Conservation (phyloP, 2,797 vertebrate genomes). For the Eptatretus atami region DNA sequence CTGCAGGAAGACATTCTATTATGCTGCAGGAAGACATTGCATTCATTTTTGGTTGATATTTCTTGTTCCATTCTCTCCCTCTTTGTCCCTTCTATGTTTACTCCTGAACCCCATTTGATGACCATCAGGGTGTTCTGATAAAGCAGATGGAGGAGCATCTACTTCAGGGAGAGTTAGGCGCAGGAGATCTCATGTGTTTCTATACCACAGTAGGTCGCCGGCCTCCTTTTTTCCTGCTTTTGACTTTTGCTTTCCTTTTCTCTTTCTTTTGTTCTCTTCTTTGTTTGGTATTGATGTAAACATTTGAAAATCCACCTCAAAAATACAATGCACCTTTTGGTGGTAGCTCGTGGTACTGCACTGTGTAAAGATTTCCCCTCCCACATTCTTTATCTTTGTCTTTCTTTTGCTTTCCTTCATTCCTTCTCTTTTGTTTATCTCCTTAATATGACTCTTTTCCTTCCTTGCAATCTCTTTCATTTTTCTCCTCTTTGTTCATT, state of each 20-base stretch:
- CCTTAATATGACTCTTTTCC: too few relatives aligned
- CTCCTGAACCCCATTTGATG: slow-evolving; percentile 6
- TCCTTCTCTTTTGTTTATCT: neutral
- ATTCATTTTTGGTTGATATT: too few relatives aligned
- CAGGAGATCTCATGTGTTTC: slow-evolving; percentile 51
- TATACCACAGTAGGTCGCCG: slow-evolving; percentile 46
- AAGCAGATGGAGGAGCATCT: slow-evolving; percentile 77
- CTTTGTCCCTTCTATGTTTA: neutral
- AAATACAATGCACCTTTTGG: neutral
- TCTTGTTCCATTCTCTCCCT: neutral
- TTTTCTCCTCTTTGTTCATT: too few relatives aligned
- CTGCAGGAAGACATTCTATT: too few relatives aligned
- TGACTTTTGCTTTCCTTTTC: neutral
- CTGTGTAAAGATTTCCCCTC: neutral
- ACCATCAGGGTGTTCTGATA: slow-evolving; percentile 46
- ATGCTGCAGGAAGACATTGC: too few relatives aligned
- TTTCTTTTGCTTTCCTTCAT: neutral
- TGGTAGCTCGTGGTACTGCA: neutral
- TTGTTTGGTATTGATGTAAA: neutral
- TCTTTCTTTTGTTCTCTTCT: neutral
- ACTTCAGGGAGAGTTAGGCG: slow-evolving; percentile 49
- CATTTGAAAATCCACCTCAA: neutral
- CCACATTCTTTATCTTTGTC: neutral
- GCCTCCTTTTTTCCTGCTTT: neutral
- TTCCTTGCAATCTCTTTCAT: too few relatives aligned